Evolutionary conservation across 2,797 vertebrate genomes (phyloP), one percentile per base, ranked within the genome.

Genomic region (Cyprinodon diabolis): DNA sequence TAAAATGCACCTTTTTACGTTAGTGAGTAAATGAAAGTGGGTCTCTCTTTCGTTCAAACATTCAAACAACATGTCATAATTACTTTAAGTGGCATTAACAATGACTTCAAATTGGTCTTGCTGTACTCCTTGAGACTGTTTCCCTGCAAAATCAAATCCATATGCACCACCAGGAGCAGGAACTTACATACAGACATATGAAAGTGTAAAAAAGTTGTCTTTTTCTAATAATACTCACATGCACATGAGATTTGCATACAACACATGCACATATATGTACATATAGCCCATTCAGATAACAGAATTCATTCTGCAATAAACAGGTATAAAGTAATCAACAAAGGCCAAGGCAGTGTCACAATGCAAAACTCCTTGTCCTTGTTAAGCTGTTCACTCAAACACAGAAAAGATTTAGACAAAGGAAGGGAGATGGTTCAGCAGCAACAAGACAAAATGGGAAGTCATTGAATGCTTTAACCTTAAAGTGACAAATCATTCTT

Each of bases 81-180:
- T 79, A 82, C 71, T 66, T 63, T 45, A 55, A 10, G 65, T 73
- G 65, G 68, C 66, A 73, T 66, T 63, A 87, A 81, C 68, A 72
- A 72, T 69, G 77, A 87, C 87, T 88, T 92, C 87, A 91, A 89
- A 91, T 86, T 54, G 74, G 13, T 52, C 57, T 49, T 1, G 7
- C 67, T 77, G 30, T 6, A 25, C 67, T 77, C 74, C 54, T 67
- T 60, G 25, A 5, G 30, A 60, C 17, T 79, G 47, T 81, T 87
- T 75, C 62, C 68, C 81, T 76, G 54, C 25, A 68, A 86, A 72
- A 78, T 73, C 52, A 78, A 54, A 69, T 72, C 73, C 78, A 80
- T 56, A 60, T 21, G 23, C 83, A 81, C 84, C 72, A 83, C 71
- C 51, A 73, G 78, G 76, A 88, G 72, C 71, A 80, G 67, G 76